Base-by-base conservation (phyloP, 2,113 vertebrate genomes). In the Hypomesus transpacificus region DNA sequence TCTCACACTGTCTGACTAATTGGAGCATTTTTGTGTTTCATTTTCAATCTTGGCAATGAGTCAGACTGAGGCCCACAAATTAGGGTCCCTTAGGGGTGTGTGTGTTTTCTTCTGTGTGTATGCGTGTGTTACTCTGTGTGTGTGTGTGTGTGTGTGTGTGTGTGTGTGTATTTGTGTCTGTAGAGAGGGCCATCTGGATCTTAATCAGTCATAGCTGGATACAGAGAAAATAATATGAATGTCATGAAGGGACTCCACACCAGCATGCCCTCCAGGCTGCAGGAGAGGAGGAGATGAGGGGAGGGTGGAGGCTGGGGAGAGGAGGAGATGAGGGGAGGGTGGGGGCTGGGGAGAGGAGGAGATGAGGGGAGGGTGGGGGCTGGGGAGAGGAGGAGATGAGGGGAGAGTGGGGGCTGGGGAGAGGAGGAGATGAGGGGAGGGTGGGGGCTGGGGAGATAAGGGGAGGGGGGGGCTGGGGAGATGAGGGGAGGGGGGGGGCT, bases 231-330 rank as follows among this genome's bases (percentile, higher is more conserved):
- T 56, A 18, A n/a, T n/a, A 56, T 18, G 14, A 16, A 3, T 56
- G 53, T 56, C 9, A n/a, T 56, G 16, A 56, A 56, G 53, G 53
- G 53, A 7, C 53, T 5, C 17, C 5, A 87, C 79, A 86, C 50
- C 82, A 34, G 71, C 34, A 51, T 91, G 87, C 87, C 85, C 82
- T 89, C 75, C 82, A 82, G 54, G 6, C 74, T 58, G 39, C 0
- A 0, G 21, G 3, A 2, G 58, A 28, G 22, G 60, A 39, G 54
- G 26, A 34, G 39, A 11, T 1, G 39, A 46, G 39, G 39, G 9
- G 39, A 46, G 39, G 39, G 9, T 8, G 39, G 5, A 11, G 34
- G 34, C 13, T 26, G 1, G 3, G 9, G 62, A 24, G 63, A 31
- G 24, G 24, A 11, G 26, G 51, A 56, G 16, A 26, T 14, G 52